These are phyloP conservation scores for Anoplophora glabripennis DNA, from an alignment of 1,140 invertebrate genomes.

Conservation along the genomic window DNA sequence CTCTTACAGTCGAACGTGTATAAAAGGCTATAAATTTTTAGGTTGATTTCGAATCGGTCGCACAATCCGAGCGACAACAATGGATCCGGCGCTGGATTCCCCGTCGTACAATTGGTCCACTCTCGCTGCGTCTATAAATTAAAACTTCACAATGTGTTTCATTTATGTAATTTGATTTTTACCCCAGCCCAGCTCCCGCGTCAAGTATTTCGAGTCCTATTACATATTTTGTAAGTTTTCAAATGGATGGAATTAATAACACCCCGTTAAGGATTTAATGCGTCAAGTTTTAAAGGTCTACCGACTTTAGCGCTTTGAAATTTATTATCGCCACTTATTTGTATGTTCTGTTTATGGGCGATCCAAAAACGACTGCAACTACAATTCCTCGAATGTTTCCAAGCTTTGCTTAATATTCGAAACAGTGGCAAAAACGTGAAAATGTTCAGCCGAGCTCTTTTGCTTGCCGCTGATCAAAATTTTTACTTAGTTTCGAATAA, in stretches of 20 bases:
- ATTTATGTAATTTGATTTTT: constrained; percentile 48
- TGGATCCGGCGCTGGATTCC: constrained; percentile 20
- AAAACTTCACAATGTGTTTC: constrained; percentile 47
- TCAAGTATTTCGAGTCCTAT: constrained; percentile 26
- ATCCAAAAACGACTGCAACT: no score
- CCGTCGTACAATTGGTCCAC: constrained; percentile 27
- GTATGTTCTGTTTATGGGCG: constrained; percentile 27
- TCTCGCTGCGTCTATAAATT: constrained; percentile 39
- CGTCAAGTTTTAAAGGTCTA: constrained; percentile 19
- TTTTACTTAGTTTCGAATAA: no score
- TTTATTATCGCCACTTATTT: constrained; percentile 22
- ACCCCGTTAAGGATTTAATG: background rate
- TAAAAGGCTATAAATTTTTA: constrained; percentile 42
- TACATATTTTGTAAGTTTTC: constrained; percentile 43
- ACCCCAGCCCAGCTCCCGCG: constrained; percentile 33
- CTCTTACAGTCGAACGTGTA: constrained; percentile 35
- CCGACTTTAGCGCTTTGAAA: background rate
- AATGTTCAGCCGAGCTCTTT: no score
- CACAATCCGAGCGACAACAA: constrained; percentile 24
- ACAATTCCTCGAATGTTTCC: no score
- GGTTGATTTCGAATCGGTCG: constrained; percentile 34
- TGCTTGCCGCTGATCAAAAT: no score
- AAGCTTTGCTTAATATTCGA: no score
- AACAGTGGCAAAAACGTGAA: no score
- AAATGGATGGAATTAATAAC: constrained; percentile 38